Evolutionary conservation across 1,140 invertebrate species (phyloP).

Genomic region (Aphaenogaster ashmeadi): DNA sequence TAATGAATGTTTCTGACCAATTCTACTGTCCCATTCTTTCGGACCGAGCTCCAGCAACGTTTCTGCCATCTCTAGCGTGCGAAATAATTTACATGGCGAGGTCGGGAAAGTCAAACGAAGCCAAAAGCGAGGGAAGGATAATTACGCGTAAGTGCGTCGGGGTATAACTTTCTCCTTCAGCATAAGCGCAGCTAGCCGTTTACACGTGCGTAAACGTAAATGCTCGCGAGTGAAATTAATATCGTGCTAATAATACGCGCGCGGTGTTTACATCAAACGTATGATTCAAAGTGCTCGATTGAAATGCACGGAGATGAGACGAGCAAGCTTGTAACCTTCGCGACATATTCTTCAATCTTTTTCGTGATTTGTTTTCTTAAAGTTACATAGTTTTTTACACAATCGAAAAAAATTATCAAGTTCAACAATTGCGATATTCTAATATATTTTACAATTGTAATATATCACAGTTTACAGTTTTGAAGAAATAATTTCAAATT

Average conservation of each 20-base stretch:
- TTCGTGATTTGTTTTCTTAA: too few relatives aligned
- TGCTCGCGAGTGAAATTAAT: conserved; percentile 70
- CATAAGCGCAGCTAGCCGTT: conserved; percentile 58
- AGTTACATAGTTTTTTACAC: too few relatives aligned
- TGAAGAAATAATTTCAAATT: not conserved
- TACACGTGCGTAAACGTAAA: conserved; percentile 71
- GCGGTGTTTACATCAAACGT: conserved; percentile 18
- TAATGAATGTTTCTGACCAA: not conserved
- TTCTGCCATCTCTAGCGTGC: not conserved
- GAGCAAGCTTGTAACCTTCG: not conserved
- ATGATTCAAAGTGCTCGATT: conserved; percentile 61
- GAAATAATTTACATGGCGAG: conserved; percentile 68
- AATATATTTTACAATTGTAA: not conserved
- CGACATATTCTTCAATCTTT: not conserved
- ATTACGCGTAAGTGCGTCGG: conserved; percentile 68
- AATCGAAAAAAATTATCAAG: not conserved
- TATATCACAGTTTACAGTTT: not conserved
- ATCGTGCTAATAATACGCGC: conserved; percentile 65
- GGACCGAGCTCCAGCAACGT: not conserved
- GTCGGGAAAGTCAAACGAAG: conserved; percentile 67
- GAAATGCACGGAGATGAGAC: conserved; percentile 46
- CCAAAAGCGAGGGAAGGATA: conserved; percentile 71
- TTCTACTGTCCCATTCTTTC: too few relatives aligned
- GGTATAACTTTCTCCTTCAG: conserved; percentile 68
- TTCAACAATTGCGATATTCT: not conserved